A percentile compares a stretch with the other conserved stretches of the same genome.
Conservation (phyloP, 2,888 invertebrate genomes). For the Beris chalybata region DNA sequence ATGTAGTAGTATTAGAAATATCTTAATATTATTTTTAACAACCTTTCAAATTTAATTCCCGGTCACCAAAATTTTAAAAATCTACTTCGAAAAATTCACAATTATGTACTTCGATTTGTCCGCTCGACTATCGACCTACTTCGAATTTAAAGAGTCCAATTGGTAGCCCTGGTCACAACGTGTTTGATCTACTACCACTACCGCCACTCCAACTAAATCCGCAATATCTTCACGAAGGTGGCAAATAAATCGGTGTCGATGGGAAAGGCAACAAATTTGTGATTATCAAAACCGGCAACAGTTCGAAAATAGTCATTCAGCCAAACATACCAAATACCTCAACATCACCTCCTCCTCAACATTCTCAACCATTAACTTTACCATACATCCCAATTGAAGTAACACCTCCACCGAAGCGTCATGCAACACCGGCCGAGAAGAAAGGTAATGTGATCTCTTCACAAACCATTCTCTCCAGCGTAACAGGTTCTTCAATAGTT, state of each 20-base stretch:
- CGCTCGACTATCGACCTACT: no score
- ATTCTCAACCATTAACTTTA: not conserved
- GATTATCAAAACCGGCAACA: constrained; percentile 43
- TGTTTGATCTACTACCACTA: no score
- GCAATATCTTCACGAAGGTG: constrained; percentile 50
- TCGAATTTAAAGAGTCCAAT: no score
- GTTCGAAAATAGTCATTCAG: constrained; percentile 33
- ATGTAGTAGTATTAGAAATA: no score
- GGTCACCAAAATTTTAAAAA: no score
- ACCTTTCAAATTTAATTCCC: no score
- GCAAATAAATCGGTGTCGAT: constrained; percentile 45
- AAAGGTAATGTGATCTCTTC: constrained; percentile 19
- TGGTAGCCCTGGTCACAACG: constrained; percentile 52
- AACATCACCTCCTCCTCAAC: not conserved
- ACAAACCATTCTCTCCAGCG: constrained; percentile 53
- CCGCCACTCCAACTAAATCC: constrained; percentile 49
- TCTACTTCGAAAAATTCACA: no score
- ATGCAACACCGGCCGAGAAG: constrained; percentile 36
- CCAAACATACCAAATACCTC: constrained; percentile 25
- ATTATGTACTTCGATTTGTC: no score
- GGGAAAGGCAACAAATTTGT: constrained; percentile 53
- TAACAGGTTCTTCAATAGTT: constrained; percentile 50
- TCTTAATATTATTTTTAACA: no score
- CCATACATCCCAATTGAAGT: not conserved
- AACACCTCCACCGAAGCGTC: constrained; percentile 40